These are phyloP conservation scores for Ericerus pela DNA, from an alignment of 1,140 invertebrate genomes.

Conservation along the genomic window DNA sequence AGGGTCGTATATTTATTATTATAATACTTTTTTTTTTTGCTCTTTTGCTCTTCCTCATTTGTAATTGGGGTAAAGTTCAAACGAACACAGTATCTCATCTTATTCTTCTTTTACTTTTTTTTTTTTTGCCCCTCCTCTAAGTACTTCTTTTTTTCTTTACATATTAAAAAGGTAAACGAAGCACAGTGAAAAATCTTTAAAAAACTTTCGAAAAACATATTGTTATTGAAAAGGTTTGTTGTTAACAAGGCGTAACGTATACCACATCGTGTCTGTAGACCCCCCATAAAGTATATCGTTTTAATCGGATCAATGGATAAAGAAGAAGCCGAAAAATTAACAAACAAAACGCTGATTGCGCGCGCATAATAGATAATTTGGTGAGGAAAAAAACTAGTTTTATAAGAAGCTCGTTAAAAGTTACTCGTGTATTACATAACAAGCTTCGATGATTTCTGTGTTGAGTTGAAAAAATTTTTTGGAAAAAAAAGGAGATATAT, in stretches of 20 bases:
- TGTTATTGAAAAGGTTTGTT: not conserved
- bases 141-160: not conserved
- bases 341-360: slow-evolving; percentile 11
- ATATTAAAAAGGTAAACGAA: not conserved
- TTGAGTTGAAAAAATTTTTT: slow-evolving; percentile 1
- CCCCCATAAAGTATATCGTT: slow-evolving; percentile 8
- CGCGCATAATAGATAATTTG: not conserved
- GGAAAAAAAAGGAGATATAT: no score
- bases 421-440: slow-evolving; percentile 11
- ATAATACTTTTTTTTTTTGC: no score
- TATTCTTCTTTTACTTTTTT: no score
- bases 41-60: no score
- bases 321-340: slow-evolving; percentile 12
- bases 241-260: slow-evolving; percentile 6
- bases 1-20: no score
- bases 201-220: not conserved
- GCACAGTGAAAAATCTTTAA: not conserved
- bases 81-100: no score
- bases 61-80: no score
- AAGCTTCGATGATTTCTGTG: slow-evolving; percentile 11
- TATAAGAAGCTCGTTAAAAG: slow-evolving; percentile 5
- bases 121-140: not conserved
- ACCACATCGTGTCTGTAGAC: not conserved
- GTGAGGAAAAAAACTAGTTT: slow-evolving; percentile 1
- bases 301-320: slow-evolving; percentile 12